Base-by-base conservation (phyloP, 1,140 invertebrate genomes). In the Harlomillsia oculata region DNA sequence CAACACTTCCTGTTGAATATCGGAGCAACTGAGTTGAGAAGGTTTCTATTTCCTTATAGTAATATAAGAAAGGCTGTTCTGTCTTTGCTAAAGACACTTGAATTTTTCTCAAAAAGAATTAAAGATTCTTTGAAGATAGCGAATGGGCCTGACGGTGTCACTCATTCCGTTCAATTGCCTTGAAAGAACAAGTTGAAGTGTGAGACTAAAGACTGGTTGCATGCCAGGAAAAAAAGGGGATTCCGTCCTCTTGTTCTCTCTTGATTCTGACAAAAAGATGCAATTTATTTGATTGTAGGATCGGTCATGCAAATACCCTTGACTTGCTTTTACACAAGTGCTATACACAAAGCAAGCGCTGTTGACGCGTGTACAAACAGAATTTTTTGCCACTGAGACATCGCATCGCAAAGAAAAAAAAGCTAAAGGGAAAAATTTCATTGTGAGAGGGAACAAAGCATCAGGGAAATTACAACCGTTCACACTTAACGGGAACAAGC, bases 291-390 rank as follows among this genome's bases (percentile, higher is more conserved):
- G 55, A 56, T 56, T 56, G 45, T 49, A 34, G 30, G 54, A 57
- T 62, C 60, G 54, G 49, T 62, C 60, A 62, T 62, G 60, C 60
- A 62, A 57, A 62, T 56, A 57, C 48, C 43, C 43, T 50, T 5
- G 34, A n/a, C 25, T 34, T 26, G 23, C 39, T 45, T 13, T 52
- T 39, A 48, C 8, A 8, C 3, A 48, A 28, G n/a, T 21, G 29
- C 23, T 29, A 30, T 6, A 20, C n/a, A n/a, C n/a, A n/a, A n/a
- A n/a, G n/a, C n/a, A n/a, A n/a, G n/a, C n/a, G n/a, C n/a, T n/a
- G n/a, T n/a, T n/a, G n/a, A n/a, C n/a, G n/a, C n/a, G n/a, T n/a
- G n/a, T n/a, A n/a, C n/a, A n/a, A n/a, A n/a, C n/a, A n/a, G n/a
- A n/a, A n/a, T n/a, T n/a, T n/a, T n/a, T n/a, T n/a, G 45, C 5